Conservation (phyloP, 2,113 vertebrate genomes). For the Alouatta palliata region DNA sequence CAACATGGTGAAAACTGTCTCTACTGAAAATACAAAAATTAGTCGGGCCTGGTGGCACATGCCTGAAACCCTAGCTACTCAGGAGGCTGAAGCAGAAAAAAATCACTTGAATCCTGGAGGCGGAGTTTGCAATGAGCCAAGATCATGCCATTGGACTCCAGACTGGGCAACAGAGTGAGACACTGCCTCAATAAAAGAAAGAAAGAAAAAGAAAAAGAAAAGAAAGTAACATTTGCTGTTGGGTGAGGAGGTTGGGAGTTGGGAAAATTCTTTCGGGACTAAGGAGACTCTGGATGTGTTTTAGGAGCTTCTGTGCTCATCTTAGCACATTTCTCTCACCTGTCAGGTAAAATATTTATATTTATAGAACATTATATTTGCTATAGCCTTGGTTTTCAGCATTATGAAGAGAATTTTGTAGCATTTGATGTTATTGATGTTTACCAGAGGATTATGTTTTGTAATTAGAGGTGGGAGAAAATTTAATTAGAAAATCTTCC, state of each 20-base stretch:
- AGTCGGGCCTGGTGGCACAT: no score
- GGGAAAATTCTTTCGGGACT: background rate
- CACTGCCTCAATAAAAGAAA: no score
- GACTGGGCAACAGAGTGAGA: no score
- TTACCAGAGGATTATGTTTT: background rate
- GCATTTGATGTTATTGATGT: background rate
- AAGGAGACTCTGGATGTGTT: background rate
- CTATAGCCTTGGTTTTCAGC: background rate
- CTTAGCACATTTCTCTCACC: background rate
- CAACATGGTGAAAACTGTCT: no score
- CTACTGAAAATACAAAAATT: no score
- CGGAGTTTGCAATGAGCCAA: no score
- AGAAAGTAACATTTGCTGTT: background rate
- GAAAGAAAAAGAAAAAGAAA: no score
- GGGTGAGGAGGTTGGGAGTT: background rate
- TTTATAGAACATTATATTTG: background rate
- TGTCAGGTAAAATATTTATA: background rate
- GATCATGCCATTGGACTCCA: no score
- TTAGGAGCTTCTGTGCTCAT: background rate
- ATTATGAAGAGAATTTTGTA: background rate
- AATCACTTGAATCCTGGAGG: no score
- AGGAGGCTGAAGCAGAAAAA: no score
- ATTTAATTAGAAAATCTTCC: background rate
- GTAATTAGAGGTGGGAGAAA: background rate
- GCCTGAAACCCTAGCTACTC: no score